These are phyloP conservation scores for Blastomussa wellsi DNA, from an alignment of 92 coral and sea anemone species.

Conservation along the genomic window DNA sequence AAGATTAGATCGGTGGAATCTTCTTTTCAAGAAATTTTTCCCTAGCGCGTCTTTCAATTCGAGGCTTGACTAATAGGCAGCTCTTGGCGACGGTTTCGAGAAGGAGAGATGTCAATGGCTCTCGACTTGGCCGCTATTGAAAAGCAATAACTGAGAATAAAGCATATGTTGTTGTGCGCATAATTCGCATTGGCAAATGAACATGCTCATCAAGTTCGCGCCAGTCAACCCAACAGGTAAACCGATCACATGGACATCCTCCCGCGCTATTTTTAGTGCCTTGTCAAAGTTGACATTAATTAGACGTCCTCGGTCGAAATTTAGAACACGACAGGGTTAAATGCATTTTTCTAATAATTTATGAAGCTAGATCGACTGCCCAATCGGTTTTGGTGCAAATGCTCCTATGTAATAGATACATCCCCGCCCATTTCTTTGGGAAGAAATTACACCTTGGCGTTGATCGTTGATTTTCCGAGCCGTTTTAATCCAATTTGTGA, in stretches of 20 bases:
- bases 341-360: not conserved
- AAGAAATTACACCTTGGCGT: not conserved
- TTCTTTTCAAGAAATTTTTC: not conserved
- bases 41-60: not conserved
- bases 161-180: conserved; percentile 23
- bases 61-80: not conserved
- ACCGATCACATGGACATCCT: conserved; percentile 29
- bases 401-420: not conserved
- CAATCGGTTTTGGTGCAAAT: conserved; percentile 18
- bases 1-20: not conserved
- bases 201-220: conserved; percentile 11
- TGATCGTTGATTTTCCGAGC: not conserved
- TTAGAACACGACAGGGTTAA: conserved; percentile 11
- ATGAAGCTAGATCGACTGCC: not conserved
- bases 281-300: conserved; percentile 30
- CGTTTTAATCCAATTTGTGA: not conserved
- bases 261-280: conserved; percentile 33
- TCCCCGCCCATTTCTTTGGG: conserved; percentile 27
- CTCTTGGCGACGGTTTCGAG: not conserved
- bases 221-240: conserved; percentile 27
- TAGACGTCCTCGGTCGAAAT: conserved; percentile 30
- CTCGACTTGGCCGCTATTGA: conserved; percentile 10
- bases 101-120: not conserved
- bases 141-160: not conserved
- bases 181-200: conserved; percentile 30